phyloP scores from a whole-genome alignment of 2,797 vertebrate genomes.

The Pantherophis alleghaniensis region DNA sequence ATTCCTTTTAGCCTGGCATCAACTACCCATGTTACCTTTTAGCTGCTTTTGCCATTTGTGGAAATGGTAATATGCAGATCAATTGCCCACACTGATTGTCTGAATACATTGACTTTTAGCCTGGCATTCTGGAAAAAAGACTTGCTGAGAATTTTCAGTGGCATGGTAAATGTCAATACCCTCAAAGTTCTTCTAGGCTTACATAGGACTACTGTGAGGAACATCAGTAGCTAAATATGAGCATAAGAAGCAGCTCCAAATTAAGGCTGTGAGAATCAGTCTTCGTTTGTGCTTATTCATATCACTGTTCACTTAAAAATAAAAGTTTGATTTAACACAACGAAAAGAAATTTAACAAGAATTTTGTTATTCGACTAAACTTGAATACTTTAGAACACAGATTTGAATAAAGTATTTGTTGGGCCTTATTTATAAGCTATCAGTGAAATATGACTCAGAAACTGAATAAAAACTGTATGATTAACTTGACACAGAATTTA shows the following conservation, averaged over 20 bases:
- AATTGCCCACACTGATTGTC: background rate
- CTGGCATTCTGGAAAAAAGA: background rate
- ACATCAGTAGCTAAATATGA: background rate
- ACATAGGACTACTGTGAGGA: background rate
- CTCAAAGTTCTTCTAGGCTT: background rate
- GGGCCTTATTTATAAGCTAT: background rate
- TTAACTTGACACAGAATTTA: background rate
- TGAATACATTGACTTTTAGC: conserved; percentile 3
- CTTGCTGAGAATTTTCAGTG: conserved; percentile 10
- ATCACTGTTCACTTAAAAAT: background rate
- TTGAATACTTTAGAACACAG: background rate
- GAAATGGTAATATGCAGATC: background rate
- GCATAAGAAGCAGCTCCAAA: background rate
- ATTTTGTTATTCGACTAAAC: background rate
- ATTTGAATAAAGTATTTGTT: background rate
- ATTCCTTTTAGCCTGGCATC: background rate
- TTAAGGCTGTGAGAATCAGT: background rate
- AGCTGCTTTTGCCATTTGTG: background rate
- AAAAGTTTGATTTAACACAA: background rate
- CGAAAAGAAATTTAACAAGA: background rate
- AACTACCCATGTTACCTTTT: background rate
- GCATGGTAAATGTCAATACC: conserved; percentile 5
- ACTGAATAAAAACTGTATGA: background rate
- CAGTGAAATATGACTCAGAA: background rate
- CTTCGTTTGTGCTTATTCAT: background rate